Evolutionary conservation across 35 echinoderm and acorn worm species (phyloP).

Genomic region (Acanthaster planci): DNA sequence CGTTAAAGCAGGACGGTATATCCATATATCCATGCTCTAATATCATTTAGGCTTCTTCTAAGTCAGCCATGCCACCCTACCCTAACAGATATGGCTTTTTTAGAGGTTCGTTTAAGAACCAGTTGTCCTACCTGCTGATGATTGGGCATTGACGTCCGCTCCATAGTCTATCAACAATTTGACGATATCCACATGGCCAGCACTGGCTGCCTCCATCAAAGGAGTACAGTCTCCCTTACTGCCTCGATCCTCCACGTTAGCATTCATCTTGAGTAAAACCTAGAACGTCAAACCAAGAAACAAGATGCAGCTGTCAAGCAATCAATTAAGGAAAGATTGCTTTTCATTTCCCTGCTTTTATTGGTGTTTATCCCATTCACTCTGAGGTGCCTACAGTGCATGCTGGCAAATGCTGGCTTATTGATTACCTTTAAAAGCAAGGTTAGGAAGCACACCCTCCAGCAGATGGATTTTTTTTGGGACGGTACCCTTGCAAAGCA

Average conservation of each 20-base stretch:
- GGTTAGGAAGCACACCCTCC: no score
- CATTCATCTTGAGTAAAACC: conserved; percentile 93
- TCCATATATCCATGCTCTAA: background rate
- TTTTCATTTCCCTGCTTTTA: no score
- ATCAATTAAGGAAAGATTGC: background rate
- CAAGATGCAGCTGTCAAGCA: background rate
- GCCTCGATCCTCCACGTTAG: conserved; percentile 91
- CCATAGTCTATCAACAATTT: conserved; percentile 85
- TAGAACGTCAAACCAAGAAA: background rate
- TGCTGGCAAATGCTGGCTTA: no score
- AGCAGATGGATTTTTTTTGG: no score
- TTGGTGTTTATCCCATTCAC: no score
- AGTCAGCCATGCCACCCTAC: no score
- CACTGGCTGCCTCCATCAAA: conserved; percentile 95
- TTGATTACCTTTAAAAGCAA: no score
- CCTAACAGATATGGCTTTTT: no score
- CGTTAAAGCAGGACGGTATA: background rate
- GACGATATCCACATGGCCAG: conserved; percentile 86
- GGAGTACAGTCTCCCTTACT: conserved; percentile 96
- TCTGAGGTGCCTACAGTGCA: no score
- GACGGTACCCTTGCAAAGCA: no score
- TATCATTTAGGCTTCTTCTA: background rate
- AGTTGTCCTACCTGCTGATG: conserved; percentile 70
- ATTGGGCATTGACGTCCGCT: conserved; percentile 93
- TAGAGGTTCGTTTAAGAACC: background rate